These are phyloP conservation scores for Ochropleura leucogaster DNA, from an alignment of 2,888 invertebrate species.

Conservation along the genomic window DNA sequence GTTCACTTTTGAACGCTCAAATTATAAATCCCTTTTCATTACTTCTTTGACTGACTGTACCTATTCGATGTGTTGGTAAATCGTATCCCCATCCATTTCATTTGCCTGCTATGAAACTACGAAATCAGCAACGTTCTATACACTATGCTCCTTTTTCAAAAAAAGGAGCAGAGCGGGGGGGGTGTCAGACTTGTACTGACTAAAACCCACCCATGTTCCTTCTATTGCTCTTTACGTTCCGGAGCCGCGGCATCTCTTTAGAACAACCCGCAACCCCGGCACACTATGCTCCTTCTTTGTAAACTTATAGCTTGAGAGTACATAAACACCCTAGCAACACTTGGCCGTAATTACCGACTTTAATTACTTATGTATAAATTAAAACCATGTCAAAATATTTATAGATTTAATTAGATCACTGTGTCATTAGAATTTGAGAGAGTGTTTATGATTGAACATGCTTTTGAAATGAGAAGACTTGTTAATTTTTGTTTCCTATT, in stretches of 20 bases:
- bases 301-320: neutral
- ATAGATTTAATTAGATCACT: slow-evolving; percentile 26
- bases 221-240: no score
- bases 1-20: neutral
- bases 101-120: neutral
- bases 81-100: neutral
- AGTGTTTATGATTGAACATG: neutral
- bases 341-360: slow-evolving; percentile 10
- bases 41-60: neutral
- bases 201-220: no score
- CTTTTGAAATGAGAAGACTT: neutral
- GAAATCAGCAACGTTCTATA: neutral
- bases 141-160: no score
- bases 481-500: neutral
- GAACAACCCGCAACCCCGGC: no score
- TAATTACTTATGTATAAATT: slow-evolving; percentile 15
- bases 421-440: neutral
- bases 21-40: neutral
- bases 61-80: neutral
- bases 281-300: neutral
- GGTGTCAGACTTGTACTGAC: no score
- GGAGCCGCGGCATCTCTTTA: no score
- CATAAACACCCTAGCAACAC: neutral
- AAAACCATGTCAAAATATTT: slow-evolving; percentile 30
- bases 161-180: no score